Evolutionary conservation across 2,113 vertebrate genomes (phyloP), one percentile per base, ranked within the genome.

Genomic region (Etia nguti): DNA sequence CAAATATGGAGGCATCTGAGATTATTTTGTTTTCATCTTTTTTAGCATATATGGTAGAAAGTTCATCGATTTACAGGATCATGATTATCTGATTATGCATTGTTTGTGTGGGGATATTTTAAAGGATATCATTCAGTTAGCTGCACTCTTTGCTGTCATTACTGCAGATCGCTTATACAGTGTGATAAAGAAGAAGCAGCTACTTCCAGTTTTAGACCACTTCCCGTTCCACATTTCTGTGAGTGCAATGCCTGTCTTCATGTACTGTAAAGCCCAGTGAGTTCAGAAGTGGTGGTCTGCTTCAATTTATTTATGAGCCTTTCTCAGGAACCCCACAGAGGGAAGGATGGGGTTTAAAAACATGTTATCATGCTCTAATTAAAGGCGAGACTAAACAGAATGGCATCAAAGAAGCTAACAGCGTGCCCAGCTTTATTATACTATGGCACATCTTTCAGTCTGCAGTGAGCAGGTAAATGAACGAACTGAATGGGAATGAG

Each of bases 291-390:
- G 79, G 79, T 90, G 83, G 84, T 90, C 80, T n/a, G 70, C 75
- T 87, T 91, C 87, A 65, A 90, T 94, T 93, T 93, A 95, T 95
- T 94, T 75, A 95, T 94, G 88, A 93, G 82, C 46, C 15, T 91
- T 94, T 95, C 87, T 60, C 50, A 1, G 36, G 86, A 50, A 93
- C n/a, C n/a, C n/a, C n/a, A 92, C 92, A 90, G 55, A 81, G 82
- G 31, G 65, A 79, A 50, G 52, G 68, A 86, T 16, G 81, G 83
- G 56, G 79, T 88, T 88, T 88, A 73, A 89, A 90, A 94, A 93
- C 57, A 84, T 87, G 87, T 92, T 91, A 89, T 89, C 88, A 46
- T 92, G 92, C 89, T 91, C 89, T 94, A 89, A 95, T 94, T 94
- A 92, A 92, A 92, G 68, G 60, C 20, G 26, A 92, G 54, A 79